phyloP scores from a whole-genome alignment of 2,797 vertebrate species.

The Rhynchonycteris naso region DNA sequence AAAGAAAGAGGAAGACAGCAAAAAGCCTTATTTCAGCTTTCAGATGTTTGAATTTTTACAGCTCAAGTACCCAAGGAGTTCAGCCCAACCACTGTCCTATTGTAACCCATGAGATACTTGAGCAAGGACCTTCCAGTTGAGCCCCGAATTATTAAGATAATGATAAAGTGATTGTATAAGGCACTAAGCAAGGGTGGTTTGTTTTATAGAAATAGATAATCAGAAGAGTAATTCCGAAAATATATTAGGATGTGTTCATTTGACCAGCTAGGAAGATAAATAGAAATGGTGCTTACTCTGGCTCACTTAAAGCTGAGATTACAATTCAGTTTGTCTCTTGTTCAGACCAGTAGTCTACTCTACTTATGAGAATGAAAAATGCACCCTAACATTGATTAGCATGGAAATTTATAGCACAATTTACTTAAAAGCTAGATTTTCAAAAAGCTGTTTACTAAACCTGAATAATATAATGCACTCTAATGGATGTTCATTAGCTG shows the following conservation, averaged over 20 bases:
- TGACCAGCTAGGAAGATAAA: neutral
- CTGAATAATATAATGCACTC: neutral
- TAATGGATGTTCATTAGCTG: constrained; percentile 16
- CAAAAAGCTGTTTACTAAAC: neutral
- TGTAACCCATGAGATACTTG: neutral
- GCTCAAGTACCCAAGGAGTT: neutral
- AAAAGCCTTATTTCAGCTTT: neutral
- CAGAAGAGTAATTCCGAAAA: neutral
- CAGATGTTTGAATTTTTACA: neutral
- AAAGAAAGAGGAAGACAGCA: no score
- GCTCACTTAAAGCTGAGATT: neutral
- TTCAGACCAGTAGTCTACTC: neutral
- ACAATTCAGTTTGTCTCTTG: constrained; percentile 24
- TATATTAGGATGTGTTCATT: neutral
- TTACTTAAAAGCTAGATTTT: constrained; percentile 34
- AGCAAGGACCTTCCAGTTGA: neutral
- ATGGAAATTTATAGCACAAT: constrained; percentile 8
- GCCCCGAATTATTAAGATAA: neutral
- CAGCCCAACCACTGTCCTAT: neutral
- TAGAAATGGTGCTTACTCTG: neutral
- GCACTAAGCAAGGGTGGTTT: neutral
- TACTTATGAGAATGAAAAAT: neutral
- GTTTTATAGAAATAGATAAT: neutral
- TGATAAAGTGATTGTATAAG: neutral
- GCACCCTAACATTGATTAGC: neutral